Evolutionary conservation across 2,888 invertebrate genomes (phyloP).

Genomic region (Gerris lacustris): DNA sequence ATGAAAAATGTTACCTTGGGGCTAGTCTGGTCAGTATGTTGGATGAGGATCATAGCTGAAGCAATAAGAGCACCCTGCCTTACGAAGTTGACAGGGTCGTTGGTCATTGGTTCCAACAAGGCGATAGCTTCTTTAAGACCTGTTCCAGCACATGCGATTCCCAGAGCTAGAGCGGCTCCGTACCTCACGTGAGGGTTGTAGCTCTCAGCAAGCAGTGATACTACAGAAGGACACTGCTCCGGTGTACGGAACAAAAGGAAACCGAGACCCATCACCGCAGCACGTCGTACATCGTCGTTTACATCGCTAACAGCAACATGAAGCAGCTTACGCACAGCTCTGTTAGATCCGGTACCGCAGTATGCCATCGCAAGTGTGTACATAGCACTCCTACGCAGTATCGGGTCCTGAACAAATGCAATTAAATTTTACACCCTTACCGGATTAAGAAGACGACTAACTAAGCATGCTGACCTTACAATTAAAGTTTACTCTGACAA

Average conservation of each 20-base stretch:
- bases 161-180: constrained; percentile 97
- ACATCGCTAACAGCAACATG: constrained; percentile 94
- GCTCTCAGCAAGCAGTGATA: constrained; percentile 90
- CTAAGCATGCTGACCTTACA: no score
- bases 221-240: constrained; percentile 94
- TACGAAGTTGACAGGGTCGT: constrained; percentile 97
- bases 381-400: constrained; percentile 89
- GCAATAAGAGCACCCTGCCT: constrained; percentile 95
- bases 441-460: no score
- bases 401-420: constrained; percentile 51
- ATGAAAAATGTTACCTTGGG: constrained; percentile 51
- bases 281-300: constrained; percentile 95
- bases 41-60: constrained; percentile 92
- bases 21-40: constrained; percentile 91
- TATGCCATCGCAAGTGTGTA: constrained; percentile 97
- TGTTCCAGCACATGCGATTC: constrained; percentile 93
- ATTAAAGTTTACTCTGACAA: no score
- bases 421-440: neutral
- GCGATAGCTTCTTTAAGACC: constrained; percentile 91
- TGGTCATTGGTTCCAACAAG: constrained; percentile 92
- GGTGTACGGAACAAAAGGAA: constrained; percentile 92
- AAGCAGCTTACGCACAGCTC: constrained; percentile 83
- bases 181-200: constrained; percentile 99
- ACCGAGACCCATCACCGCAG: constrained; percentile 96
- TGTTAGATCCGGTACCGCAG: constrained; percentile 94